Evolutionary conservation across 2,888 invertebrate genomes (phyloP).

Genomic region (Agriotes lineatus): DNA sequence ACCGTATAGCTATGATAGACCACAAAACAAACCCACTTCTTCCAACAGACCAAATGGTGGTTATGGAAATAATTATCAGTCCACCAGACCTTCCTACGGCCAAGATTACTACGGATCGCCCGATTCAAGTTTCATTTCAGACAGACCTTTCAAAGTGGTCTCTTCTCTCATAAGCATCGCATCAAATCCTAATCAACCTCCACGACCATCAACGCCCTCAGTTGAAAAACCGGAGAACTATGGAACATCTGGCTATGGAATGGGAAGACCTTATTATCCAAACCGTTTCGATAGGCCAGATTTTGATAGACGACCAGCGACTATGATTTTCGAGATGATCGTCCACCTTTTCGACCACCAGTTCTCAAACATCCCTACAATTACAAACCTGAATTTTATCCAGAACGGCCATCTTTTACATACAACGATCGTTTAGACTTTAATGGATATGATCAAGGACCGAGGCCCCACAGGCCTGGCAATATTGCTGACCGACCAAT

Average conservation of each 20-base stretch:
- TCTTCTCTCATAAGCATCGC: conserved; percentile 30
- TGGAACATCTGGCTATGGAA: conserved; percentile 8
- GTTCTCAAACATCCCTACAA: conserved; percentile 18
- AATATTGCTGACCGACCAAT: neutral
- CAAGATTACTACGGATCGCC: neutral
- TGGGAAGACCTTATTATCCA: conserved; percentile 22
- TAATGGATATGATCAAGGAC: neutral
- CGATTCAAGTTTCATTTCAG: neutral
- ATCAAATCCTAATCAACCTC: conserved; percentile 7
- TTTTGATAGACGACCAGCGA: neutral
- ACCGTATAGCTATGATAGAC: neutral
- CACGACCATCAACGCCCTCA: neutral
- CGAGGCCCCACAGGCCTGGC: conserved; percentile 1
- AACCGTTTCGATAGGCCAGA: conserved; percentile 14
- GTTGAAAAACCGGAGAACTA: neutral
- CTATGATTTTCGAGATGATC: conserved; percentile 2
- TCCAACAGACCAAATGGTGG: neutral
- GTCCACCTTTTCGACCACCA: conserved; percentile 22
- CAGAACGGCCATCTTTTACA: neutral
- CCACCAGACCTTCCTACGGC: neutral
- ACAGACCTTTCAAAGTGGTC: conserved; percentile 26
- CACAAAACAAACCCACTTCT: neutral
- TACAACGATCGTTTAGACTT: conserved; percentile 19
- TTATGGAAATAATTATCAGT: too few relatives aligned
- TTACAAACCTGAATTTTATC: neutral